Evolutionary conservation across 2,888 invertebrate genomes (phyloP), one percentile per base, ranked within the genome.

Genomic region (Ormyrus pomaceus): DNA sequence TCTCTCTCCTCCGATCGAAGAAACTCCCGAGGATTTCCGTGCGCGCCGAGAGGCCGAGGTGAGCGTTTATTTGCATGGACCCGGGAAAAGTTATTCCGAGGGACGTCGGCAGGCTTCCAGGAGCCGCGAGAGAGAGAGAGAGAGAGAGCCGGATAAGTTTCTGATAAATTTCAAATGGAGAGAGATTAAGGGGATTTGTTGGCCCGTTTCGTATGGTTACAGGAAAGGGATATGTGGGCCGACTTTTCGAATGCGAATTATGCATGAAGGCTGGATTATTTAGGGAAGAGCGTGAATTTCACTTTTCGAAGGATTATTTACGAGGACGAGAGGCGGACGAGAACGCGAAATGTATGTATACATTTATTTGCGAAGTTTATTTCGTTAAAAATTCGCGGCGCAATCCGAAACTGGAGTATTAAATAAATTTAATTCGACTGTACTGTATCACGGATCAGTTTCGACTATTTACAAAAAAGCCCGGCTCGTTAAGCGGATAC

Each of bases 151-250:
- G 64, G 8, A 45, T 8, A 46, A 34, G 34, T 34, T 45, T 59
- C 48, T 10, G 5, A 68, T 68, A 72, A 72, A 71, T 61, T 72
- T 51, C 66, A 5, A 10, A 19, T 5, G 58, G 50, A 19, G 55
- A 58, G n/a, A 53, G 48, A 34, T 64, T 70, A 64, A 48, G n/a
- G n/a, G 62, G 77, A 64, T 77, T 70, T 64, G 64, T 70, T 45
- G 34, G 34, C 59, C 13, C 51, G 66, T 50, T 55, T 48, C 13
- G 45, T 10, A 61, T 19, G 64, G 64, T 64, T 46, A 53, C 59
- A 13, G 46, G 59, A 50, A 50, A 34, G 59, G 46, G 50, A 19
- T 34, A 19, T 34, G 34, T 34, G 34, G 34, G 3, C 34, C 10
- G 5, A 51, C 58, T 59, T 66, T 74, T 66, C 11, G 10, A 13